Percentiles rank a stretch among this genome's conserved stretches.
These are phyloP conservation scores for Philaenus spumarius DNA, from an alignment of 1,140 invertebrate species.

Conservation along the genomic window DNA sequence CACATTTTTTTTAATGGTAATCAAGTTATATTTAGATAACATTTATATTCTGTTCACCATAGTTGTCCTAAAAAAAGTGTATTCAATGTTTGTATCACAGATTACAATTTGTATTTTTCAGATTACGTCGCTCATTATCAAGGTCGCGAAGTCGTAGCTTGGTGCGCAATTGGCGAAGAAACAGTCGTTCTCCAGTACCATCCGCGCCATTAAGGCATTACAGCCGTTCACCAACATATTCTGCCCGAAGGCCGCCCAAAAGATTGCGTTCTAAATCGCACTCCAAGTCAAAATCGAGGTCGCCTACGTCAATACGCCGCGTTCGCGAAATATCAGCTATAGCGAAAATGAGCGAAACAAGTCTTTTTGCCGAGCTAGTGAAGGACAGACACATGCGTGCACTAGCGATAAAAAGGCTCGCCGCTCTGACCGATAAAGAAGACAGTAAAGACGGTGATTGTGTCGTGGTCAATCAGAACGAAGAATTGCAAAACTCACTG, in stretches of 20 bases:
- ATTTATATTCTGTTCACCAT: background rate
- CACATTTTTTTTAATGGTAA: no score
- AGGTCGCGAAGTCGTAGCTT: slow-evolving; percentile 10
- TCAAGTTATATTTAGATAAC: no score
- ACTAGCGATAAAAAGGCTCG: slow-evolving; percentile 58
- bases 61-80: background rate
- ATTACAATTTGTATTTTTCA: slow-evolving; percentile 16
- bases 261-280: slow-evolving; percentile 13
- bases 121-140: slow-evolving; percentile 18
- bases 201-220: background rate
- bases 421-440: slow-evolving; percentile 55
- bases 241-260: slow-evolving; percentile 1
- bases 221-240: slow-evolving; percentile 16
- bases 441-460: slow-evolving; percentile 42
- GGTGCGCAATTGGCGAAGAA: background rate
- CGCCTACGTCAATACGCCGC: slow-evolving; percentile 23
- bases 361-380: slow-evolving; percentile 79
- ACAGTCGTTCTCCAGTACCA: background rate
- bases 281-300: slow-evolving; percentile 16
- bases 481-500: background rate
- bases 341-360: slow-evolving; percentile 74
- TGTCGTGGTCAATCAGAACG: slow-evolving; percentile 38
- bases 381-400: slow-evolving; percentile 75
- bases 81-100: background rate
- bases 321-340: slow-evolving; percentile 29